Base-by-base conservation (phyloP, 2,113 vertebrate species). In the Neolamprologus cancellatus region DNA sequence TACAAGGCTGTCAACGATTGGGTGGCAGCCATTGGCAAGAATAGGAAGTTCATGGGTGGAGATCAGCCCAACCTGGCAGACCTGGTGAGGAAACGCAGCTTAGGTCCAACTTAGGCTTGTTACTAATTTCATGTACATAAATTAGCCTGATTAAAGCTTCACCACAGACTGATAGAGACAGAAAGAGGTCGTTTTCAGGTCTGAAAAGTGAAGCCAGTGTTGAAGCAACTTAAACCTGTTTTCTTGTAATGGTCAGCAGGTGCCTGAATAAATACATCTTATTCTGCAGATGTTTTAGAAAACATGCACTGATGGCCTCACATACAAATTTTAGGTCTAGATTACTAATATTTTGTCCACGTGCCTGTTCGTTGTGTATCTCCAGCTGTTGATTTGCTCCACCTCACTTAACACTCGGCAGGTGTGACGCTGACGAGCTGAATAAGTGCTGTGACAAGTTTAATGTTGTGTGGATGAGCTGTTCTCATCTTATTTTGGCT, bases 1-100 rank as follows among this genome's bases (percentile, higher is more conserved):
- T 99, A 99, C 4, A 96, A 97, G 86, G 98, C 98, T 0, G 97
- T 97, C 6, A 93, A 99, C 1, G 92, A 98, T 34, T 99, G 98
- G 98, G 95, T 99, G 52, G 95, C 96, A 6, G 98, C 98, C 3
- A 92, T 99, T 28, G 98, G 98, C 82, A 97, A 97, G 84, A 95
- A 98, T 52, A 97, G 97, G 87, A 96, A 94, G 55, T 99, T 99
- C 93, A 98, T 99, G 97, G 98, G 98, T 0, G 98, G 98, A 89
- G 95, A 96, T 44, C 88, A 94, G 25, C 98, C 98, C 0, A 99
- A 99, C 92, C 97, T 99, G 2, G 98, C 98, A 4, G 98, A 99
- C 90, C 94, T 99, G 97, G 98, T 99, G 94, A 96, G 92, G 50
- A 7, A 15, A 64, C 7, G 0, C 28, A 59, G 25, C 5, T 59